Evolutionary conservation across 2,113 vertebrate genomes (phyloP), one percentile per base, ranked within the genome.

Genomic region (Prunella fulvescens): DNA sequence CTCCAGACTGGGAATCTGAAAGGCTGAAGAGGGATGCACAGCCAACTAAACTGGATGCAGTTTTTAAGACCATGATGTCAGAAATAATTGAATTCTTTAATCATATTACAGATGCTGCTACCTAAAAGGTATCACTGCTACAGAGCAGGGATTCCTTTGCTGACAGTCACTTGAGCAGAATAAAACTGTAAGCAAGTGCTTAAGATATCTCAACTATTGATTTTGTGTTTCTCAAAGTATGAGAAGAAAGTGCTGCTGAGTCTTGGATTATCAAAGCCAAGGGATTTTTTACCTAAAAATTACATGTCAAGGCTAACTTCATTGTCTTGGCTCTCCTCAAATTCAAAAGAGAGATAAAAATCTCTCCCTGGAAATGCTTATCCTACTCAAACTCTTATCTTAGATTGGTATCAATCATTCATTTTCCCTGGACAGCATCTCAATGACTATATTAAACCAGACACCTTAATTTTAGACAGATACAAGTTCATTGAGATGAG

Each of bases 361-460:
- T 95, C 95, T 96, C 94, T 95, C 94, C 67, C 80, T 95, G 92
- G 92, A 97, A 97, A 94, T 91, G 88, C 94, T 91, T 94, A 96
- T 84, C 94, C 80, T 84, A 50, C 88, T 94, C 91, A 84, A 88
- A 94, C 77, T 94, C 95, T 93, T 95, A 91, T 93, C 95, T 94
- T 74, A 91, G 95, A 92, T 96, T 94, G 94, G 88, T 92, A 95
- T 94, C 94, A 97, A 94, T 95, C 91, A 94, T 95, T 94, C 88
- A 64, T 95, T 94, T 93, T 93, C 94, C 92, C 95, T 31, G 81
- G 95, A 78, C 60, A 45, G 91, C 35, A 81, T 57, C 67, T 95
- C 88, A 70, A 96, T 84, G 88, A 94, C 94, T 95, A 51, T 81
- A 94, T 95, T 94, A 95, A 93, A 90, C 33, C 39, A 94, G 91